phyloP scores from a whole-genome alignment of 2,888 invertebrate species.

The Temnothorax ravouxi region DNA sequence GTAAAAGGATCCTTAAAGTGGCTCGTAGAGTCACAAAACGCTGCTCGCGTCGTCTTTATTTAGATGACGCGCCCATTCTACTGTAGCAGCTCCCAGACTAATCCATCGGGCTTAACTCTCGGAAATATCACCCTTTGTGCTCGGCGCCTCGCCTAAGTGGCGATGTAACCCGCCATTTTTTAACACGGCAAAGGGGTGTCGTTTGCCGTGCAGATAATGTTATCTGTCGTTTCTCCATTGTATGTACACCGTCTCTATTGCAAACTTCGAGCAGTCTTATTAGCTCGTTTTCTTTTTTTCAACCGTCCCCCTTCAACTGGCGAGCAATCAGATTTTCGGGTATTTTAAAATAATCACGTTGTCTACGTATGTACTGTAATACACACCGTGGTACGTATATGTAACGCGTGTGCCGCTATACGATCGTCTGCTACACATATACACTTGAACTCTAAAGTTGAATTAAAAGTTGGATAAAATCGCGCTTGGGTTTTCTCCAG shows the following conservation, averaged over 20 bases:
- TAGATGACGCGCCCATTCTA: conserved; percentile 31
- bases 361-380: too few relatives aligned
- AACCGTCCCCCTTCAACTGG: background rate
- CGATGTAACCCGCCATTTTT: conserved; percentile 41
- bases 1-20: conserved; percentile 72
- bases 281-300: conserved; percentile 4
- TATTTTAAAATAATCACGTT: background rate
- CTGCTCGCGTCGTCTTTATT: conserved; percentile 55
- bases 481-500: conserved; percentile 29
- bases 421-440: background rate
- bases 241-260: conserved; percentile 9
- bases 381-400: background rate
- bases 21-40: conserved; percentile 68
- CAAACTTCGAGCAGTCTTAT: background rate
- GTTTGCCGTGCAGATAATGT: conserved; percentile 18
- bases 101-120: conserved; percentile 56
- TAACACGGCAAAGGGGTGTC: conserved; percentile 2
- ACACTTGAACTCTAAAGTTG: conserved; percentile 16
- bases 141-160: conserved; percentile 32
- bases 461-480: conserved; percentile 54
- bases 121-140: conserved; percentile 47
- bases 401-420: background rate
- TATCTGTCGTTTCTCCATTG: conserved; percentile 21
- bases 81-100: conserved; percentile 16
- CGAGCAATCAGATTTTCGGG: conserved; percentile 1